Conservation (phyloP, 53 echinoderm and acorn worm genomes). For the Arbacia lixula region DNA sequence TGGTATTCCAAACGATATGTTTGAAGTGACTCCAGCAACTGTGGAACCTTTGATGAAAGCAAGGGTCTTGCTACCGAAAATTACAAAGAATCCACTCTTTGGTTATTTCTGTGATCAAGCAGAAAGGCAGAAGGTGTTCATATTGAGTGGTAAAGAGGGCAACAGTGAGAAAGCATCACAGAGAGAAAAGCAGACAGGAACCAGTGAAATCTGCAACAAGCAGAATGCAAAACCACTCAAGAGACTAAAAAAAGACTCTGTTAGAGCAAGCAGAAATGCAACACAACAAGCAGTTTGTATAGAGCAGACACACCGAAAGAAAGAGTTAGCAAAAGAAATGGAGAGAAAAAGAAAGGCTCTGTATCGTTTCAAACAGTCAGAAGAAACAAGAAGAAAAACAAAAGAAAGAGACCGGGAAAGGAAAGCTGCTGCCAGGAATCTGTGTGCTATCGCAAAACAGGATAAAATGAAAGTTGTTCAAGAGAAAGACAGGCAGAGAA, state of each 20-base stretch:
- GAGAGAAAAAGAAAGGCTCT: not conserved
- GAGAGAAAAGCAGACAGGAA: not conserved
- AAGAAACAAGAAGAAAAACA: not conserved
- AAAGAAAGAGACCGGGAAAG: slow-evolving; percentile 1
- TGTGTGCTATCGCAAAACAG: not conserved
- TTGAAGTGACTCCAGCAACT: slow-evolving; percentile 5
- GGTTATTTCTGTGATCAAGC: slow-evolving; percentile 7
- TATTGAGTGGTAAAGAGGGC: too few species aligned
- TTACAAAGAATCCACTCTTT: not conserved
- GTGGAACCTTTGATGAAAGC: not conserved
- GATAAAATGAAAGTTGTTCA: not conserved
- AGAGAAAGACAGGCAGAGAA: too few species aligned
- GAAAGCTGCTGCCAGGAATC: not conserved
- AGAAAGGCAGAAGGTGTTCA: not conserved
- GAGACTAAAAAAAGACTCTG: not conserved
- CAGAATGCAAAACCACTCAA: not conserved
- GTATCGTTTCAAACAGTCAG: not conserved
- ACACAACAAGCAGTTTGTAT: not conserved
- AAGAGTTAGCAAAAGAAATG: not conserved
- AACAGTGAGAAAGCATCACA: too few species aligned
- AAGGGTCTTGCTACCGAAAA: too few species aligned
- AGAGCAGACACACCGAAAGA: not conserved
- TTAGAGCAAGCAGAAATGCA: not conserved
- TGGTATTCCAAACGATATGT: not conserved
- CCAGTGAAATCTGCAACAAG: not conserved